Evolutionary conservation across 2,797 vertebrate genomes (phyloP).

Genomic region (Cynopterus sphinx): DNA sequence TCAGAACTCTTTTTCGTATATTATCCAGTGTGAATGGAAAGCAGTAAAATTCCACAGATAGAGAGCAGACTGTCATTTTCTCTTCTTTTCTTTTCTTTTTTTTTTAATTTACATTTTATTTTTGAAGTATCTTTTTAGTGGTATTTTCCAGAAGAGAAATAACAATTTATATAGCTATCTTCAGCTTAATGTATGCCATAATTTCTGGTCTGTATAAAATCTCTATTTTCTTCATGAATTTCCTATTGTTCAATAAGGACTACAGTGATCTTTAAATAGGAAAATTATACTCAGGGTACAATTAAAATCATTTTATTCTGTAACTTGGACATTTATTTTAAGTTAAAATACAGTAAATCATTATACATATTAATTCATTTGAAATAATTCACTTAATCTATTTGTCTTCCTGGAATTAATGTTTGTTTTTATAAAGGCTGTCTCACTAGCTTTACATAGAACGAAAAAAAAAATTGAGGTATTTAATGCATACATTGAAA

Average conservation of each 20-base stretch:
- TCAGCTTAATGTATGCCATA: background rate
- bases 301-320: conserved; percentile 22
- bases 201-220: conserved; percentile 4
- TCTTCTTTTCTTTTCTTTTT: background rate
- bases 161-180: background rate
- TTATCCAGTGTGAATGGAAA: background rate
- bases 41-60: background rate
- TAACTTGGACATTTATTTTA: background rate
- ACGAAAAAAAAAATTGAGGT: background rate
- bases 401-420: background rate
- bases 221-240: background rate
- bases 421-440: background rate
- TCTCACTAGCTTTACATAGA: background rate
- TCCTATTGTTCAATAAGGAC: background rate
- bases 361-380: background rate
- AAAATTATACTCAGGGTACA: background rate
- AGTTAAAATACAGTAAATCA: background rate
- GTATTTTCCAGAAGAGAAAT: background rate
- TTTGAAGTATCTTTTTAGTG: conserved; percentile 5
- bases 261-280: background rate
- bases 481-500: background rate
- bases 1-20: background rate
- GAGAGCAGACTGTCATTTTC: background rate
- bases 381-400: background rate
- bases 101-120: conserved; percentile 28